phyloP scores from a whole-genome alignment of 2,113 vertebrate genomes.

The Nipponia nippon region DNA sequence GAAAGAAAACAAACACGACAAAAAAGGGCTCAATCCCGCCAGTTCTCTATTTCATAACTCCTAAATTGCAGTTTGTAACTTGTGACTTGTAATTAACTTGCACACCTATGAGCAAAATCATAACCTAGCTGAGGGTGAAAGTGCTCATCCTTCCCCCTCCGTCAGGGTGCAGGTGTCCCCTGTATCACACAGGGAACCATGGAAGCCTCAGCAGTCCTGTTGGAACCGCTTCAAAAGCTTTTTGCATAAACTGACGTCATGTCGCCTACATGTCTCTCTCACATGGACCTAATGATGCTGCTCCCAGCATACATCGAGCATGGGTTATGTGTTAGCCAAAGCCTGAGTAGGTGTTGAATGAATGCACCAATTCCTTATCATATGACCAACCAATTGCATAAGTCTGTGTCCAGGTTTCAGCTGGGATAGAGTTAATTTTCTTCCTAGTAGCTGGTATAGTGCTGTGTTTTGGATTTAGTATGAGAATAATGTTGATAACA shows the following conservation, averaged over 20 bases:
- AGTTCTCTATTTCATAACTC: background rate
- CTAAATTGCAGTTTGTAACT: background rate
- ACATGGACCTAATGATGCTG: background rate
- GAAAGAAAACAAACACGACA: background rate
- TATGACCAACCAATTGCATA: background rate
- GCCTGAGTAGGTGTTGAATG: background rate
- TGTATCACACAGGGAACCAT: background rate
- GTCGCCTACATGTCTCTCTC: background rate
- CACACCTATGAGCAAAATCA: accelerated
- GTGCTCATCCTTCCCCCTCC: background rate
- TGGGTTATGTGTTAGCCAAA: background rate
- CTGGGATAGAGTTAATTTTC: too few species aligned
- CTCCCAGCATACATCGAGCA: accelerated
- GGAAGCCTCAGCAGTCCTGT: background rate
- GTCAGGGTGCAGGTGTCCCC: background rate
- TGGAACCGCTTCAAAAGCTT: background rate
- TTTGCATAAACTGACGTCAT: accelerated
- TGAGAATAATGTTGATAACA: too few species aligned
- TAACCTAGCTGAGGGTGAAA: background rate
- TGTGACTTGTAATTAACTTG: accelerated
- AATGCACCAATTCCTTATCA: background rate
- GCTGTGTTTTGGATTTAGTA: too few species aligned
- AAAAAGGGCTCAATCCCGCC: background rate
- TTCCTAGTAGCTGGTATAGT: too few species aligned
- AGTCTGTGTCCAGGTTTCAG: background rate